These are phyloP conservation scores for Hylaeus anthracinus DNA, from an alignment of 1,140 invertebrate genomes.

Conservation along the genomic window DNA sequence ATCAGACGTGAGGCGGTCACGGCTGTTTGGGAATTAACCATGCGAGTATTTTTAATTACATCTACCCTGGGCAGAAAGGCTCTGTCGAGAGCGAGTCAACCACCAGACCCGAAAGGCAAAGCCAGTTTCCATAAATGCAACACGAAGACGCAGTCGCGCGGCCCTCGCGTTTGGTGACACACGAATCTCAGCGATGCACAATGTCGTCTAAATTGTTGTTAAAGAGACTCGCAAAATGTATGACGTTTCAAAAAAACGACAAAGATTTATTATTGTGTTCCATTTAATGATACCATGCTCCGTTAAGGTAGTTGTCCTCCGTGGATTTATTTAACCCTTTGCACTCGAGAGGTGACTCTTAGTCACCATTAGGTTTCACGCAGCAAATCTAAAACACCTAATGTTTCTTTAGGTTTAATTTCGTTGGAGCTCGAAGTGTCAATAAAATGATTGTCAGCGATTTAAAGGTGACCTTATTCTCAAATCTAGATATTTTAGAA, in stretches of 20 bases:
- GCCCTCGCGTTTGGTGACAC: neutral
- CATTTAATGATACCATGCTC: conserved; percentile 23
- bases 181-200: conserved; percentile 7
- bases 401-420: too few relatives aligned
- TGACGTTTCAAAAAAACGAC: neutral
- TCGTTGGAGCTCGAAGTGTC: too few relatives aligned
- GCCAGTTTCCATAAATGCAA: conserved; percentile 9
- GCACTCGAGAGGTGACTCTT: too few relatives aligned
- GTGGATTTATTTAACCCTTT: too few relatives aligned
- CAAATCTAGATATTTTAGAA: too few relatives aligned
- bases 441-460: too few relatives aligned
- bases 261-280: neutral
- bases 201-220: neutral
- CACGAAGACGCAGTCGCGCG: neutral
- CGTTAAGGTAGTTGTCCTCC: neutral
- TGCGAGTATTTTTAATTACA: conserved; percentile 58
- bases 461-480: too few relatives aligned
- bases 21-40: conserved; percentile 49
- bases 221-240: conserved; percentile 7
- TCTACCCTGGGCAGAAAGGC: conserved; percentile 19
- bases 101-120: conserved; percentile 29
- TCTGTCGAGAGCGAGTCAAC: neutral
- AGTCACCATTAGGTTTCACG: too few relatives aligned
- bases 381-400: too few relatives aligned
- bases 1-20: too few relatives aligned